phyloP scores from a whole-genome alignment of 2,797 vertebrate genomes.

The Chrysocyon brachyurus region DNA sequence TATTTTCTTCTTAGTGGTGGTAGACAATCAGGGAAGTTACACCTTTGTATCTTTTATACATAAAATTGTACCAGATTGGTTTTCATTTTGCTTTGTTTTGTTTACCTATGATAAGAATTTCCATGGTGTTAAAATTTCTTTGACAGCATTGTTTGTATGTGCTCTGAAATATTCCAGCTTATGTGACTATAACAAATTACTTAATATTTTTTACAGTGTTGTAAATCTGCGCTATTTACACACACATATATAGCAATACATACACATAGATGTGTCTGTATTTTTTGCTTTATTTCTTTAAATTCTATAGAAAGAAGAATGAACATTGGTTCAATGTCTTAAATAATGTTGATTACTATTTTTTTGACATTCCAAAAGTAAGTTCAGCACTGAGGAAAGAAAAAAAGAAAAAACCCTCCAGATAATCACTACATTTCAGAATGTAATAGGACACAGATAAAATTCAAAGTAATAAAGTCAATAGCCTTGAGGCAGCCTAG shows the following conservation, averaged over 20 bases:
- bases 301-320: not conserved
- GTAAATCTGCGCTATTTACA: not conserved
- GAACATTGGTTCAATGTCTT: not conserved
- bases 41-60: not conserved
- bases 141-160: not conserved
- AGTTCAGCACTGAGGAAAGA: not conserved
- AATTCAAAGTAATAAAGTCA: not conserved
- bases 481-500: not conserved
- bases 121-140: not conserved
- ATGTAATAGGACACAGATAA: not conserved
- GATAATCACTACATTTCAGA: not conserved
- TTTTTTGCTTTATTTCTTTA: not conserved
- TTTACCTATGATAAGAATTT: not conserved
- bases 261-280: not conserved
- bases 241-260: not conserved
- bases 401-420: not conserved
- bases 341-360: not conserved
- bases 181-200: not conserved
- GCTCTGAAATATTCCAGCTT: not conserved
- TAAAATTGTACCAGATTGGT: not conserved
- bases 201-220: not conserved
- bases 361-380: not conserved
- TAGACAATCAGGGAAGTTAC: rapidly evolving
- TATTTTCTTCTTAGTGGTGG: not conserved
- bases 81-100: not conserved